phyloP scores from a whole-genome alignment of 2,888 invertebrate species.

The Eupithecia vulgata region DNA sequence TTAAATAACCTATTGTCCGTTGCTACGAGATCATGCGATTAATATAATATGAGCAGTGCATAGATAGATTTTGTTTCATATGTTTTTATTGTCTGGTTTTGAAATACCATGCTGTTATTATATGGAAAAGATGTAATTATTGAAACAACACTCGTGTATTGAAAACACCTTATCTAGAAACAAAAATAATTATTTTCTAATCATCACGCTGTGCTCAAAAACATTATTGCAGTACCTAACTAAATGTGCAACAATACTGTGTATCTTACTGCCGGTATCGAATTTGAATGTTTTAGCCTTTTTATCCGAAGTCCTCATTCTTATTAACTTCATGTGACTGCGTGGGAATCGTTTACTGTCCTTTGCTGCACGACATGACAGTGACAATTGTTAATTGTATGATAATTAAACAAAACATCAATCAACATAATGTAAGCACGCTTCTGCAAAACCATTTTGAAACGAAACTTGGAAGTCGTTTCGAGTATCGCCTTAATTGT shows the following conservation, averaged over 20 bases:
- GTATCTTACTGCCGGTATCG: slow-evolving; percentile 85
- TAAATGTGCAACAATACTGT: slow-evolving; percentile 50
- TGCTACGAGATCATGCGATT: slow-evolving; percentile 27
- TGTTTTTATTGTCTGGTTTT: neutral
- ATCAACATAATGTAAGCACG: slow-evolving; percentile 2
- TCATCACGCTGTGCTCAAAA: slow-evolving; percentile 48
- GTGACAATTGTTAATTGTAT: slow-evolving; percentile 51
- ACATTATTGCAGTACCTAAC: slow-evolving; percentile 49
- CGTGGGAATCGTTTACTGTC: slow-evolving; percentile 79
- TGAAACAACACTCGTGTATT: neutral
- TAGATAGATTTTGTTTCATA: neutral
- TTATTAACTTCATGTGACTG: slow-evolving; percentile 86
- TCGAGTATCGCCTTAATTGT: slow-evolving; percentile 4
- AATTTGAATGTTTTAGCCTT: slow-evolving; percentile 84
- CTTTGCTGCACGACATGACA: slow-evolving; percentile 70
- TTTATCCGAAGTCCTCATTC: slow-evolving; percentile 85
- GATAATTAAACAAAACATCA: slow-evolving; percentile 28
- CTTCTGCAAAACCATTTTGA: neutral
- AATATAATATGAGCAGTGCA: slow-evolving; percentile 11
- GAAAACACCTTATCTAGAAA: neutral
- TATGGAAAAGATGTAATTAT: slow-evolving; percentile 4
- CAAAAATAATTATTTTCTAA: slow-evolving; percentile 22
- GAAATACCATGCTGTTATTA: slow-evolving; percentile 17
- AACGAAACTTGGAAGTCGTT: neutral
- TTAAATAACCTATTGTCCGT: slow-evolving; percentile 16